Base-by-base conservation (phyloP, 2,113 vertebrate species). In the Entomyzon cyanotis region DNA sequence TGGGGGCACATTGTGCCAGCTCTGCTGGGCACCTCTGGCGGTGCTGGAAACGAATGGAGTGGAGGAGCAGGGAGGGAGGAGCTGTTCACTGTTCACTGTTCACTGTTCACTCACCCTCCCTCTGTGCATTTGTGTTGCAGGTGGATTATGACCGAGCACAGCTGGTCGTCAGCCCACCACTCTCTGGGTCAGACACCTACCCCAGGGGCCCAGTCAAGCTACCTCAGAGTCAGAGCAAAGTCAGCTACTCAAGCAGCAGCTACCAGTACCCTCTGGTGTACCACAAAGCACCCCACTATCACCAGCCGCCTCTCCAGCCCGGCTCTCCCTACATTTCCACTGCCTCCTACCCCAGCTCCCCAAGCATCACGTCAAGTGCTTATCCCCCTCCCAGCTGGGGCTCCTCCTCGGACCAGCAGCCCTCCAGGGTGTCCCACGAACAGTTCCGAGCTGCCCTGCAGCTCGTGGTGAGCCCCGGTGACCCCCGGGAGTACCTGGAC, bases 381-480 rank as follows among this genome's bases (percentile, higher is more conserved):
- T 99, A 99, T 84, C 99, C 99, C 3, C 99, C 99, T 17, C 99
- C 99, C 46, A 99, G 99, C 96, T 99, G 99, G 99, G 99, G 99
- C 52, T 99, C 99, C 33, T 98, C 98, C 89, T 99, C 99, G 1
- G 99, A 99, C 93, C 99, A 99, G 63, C 99, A 99, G 77, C 99
- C 99, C 68, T 99, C 99, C 90, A 97, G 99, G 95, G 99, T 99
- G 55, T 99, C 99, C 56, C 99, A 99, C 0, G 99, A 99, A 98
- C 99, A 99, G 95, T 99, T 99, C 96, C 97, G 99, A 94, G 99
- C 99, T 23, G 99, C 99, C 4, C 98, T 99, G 84, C 99, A 99
- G 94, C 98, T 99, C 33, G 99, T 99, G 83, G 99, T 99, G 75
- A 99, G 99, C 94, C 99, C 99, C 1, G 99, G 99, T 0, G 99